A percentile compares a stretch with the other conserved stretches of the same genome.
phyloP scores from a whole-genome alignment of 1,140 invertebrate genomes.

The Sarcophaga bullata region DNA sequence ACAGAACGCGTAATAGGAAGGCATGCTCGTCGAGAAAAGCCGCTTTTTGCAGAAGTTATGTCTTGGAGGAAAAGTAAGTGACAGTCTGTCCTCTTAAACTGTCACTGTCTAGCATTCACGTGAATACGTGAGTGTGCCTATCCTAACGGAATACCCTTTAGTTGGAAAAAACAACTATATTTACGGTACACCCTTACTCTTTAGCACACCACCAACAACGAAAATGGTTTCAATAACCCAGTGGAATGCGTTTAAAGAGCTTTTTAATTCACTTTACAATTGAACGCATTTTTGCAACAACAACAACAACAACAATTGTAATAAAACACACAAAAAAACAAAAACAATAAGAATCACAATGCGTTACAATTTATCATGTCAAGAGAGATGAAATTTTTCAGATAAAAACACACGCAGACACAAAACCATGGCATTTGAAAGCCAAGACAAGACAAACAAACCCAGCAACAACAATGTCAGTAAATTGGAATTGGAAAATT shows the following conservation, averaged over 20 bases:
- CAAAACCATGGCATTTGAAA: too few species aligned
- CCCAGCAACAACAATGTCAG: too few species aligned
- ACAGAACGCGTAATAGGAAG: too few species aligned
- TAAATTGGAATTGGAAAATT: too few species aligned
- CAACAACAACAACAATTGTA: background rate
- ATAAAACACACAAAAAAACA: background rate
- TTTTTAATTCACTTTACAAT: background rate
- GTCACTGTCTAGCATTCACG: too few species aligned
- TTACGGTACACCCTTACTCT: background rate
- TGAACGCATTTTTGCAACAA: background rate
- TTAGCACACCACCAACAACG: background rate
- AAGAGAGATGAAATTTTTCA: background rate
- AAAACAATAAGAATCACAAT: background rate
- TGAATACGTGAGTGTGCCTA: too few species aligned
- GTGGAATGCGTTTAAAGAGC: background rate
- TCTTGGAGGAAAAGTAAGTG: too few species aligned
- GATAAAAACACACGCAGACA: background rate
- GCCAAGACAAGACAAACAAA: too few species aligned
- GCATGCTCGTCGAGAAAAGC: too few species aligned
- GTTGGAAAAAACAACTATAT: background rate
- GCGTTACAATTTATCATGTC: slow-evolving; percentile 14
- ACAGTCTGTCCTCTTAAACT: too few species aligned
- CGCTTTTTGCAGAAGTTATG: too few species aligned
- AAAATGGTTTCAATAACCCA: background rate
- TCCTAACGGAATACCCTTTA: too few species aligned